Evolutionary conservation across 2,888 invertebrate species (phyloP).

Genomic region (Philaethria dido): DNA sequence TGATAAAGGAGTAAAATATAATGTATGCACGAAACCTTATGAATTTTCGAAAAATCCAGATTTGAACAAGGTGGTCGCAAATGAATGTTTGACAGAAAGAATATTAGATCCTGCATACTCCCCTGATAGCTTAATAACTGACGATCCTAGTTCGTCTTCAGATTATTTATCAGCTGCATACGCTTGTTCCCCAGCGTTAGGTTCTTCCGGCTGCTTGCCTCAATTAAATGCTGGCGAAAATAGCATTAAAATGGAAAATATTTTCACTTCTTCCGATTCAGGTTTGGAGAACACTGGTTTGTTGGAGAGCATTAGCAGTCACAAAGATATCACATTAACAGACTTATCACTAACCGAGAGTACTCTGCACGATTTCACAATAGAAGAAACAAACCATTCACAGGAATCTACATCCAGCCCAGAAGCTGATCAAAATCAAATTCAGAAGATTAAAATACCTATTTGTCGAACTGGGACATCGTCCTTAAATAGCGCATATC

Average conservation of each 20-base stretch:
- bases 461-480: conserved; percentile 44
- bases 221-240: conserved; percentile 64
- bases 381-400: conserved; percentile 59
- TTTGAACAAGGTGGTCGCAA: conserved; percentile 43
- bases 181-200: conserved; percentile 63
- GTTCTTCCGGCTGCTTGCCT: conserved; percentile 52
- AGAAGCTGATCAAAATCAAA: conserved; percentile 51
- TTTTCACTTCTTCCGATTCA: conserved; percentile 73
- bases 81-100: conserved; percentile 52
- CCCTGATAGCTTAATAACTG: conserved; percentile 71
- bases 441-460: conserved; percentile 46
- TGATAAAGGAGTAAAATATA: conserved; percentile 29
- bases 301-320: conserved; percentile 66
- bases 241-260: conserved; percentile 69
- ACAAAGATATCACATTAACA: conserved; percentile 68
- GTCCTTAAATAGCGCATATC: conserved; percentile 46
- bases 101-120: conserved; percentile 60
- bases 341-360: conserved; percentile 74
- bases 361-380: conserved; percentile 68
- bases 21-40: conserved; percentile 27
- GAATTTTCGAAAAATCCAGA: conserved; percentile 45
- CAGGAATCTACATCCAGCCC: conserved; percentile 55
- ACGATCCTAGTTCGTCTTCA: conserved; percentile 73
- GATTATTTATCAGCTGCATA: conserved; percentile 74
- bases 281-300: conserved; percentile 75